Base-by-base conservation (phyloP, 2,797 vertebrate genomes). In the Smutsia gigantea region DNA sequence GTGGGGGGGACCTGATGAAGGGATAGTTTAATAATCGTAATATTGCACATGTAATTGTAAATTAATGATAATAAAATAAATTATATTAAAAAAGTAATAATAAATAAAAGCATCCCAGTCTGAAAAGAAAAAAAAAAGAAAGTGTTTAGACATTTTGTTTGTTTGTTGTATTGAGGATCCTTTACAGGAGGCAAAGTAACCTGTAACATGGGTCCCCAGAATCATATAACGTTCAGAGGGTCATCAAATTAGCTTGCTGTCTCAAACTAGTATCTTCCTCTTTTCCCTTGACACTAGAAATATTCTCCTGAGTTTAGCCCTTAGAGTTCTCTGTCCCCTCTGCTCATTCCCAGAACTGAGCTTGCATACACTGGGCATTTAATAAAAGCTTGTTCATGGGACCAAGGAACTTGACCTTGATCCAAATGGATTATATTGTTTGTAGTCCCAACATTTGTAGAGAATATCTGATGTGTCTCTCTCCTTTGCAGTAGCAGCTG, bases 121-220 rank as follows among this genome's bases (percentile, higher is more conserved):
- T n/a, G n/a, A n/a, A n/a, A n/a, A n/a, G n/a, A n/a, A n/a, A n/a
- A n/a, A n/a, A n/a, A n/a, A n/a, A n/a, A n/a, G n/a, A n/a, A n/a
- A n/a, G n/a, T n/a, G n/a, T n/a, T n/a, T n/a, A 78, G 84, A 68
- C 31, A 59, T 77, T 72, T 75, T 79, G 46, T 59, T 46, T 78
- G 49, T 64, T 93, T 81, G 34, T 34, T 84, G 13, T 94, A 55
- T n/a, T 39, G 6, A 68, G 55, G 17, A 21, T 27, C 8, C 31
- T 89, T 81, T 89, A 18, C 15, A n/a, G 78, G 61, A 91, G 81
- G 71, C 77, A 91, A 57, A 94, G n/a, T 85, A 42, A 57, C 42
- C 53, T 81, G 4, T 79, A 51, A 75, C 4, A 5, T 8, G 37
- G 12, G 37, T 82, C 37, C 31, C 31, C 27, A 55, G 61, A 37